phyloP scores from a whole-genome alignment of 2,113 vertebrate genomes.

The Ploceus nigricollis region DNA sequence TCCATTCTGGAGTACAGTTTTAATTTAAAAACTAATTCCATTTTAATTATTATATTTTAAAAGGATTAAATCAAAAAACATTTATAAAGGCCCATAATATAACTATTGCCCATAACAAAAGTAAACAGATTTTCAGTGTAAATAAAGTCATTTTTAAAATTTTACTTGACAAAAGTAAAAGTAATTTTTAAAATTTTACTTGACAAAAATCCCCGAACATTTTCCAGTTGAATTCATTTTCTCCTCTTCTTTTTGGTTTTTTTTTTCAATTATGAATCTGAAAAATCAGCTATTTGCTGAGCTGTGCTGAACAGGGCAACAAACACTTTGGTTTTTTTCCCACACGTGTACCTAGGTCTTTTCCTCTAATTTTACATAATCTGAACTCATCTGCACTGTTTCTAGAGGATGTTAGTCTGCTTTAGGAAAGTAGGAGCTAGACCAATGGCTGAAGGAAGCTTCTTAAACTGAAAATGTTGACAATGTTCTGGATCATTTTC shows the following conservation, averaged over 20 bases:
- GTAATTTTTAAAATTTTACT: neutral
- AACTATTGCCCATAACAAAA: neutral
- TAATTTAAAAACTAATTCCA: neutral
- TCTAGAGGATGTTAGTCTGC: neutral
- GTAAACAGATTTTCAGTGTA: neutral
- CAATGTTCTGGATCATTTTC: slow-evolving; percentile 5
- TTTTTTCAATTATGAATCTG: neutral
- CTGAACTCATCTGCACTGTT: neutral
- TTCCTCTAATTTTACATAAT: neutral
- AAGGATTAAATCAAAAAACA: neutral
- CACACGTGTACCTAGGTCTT: rapidly evolving
- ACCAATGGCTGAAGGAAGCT: neutral
- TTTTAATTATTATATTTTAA: neutral
- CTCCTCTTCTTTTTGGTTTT: neutral
- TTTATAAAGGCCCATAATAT: neutral
- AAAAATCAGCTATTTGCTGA: neutral
- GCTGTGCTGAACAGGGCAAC: neutral
- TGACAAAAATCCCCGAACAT: neutral
- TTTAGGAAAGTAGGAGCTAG: neutral
- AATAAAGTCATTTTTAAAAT: neutral
- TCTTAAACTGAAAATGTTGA: neutral
- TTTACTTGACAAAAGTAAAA: neutral
- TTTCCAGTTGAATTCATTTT: neutral
- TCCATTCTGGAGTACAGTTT: neutral
- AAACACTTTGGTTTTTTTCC: neutral